Evolutionary conservation across 2,888 invertebrate genomes (phyloP).

Genomic region (Idaea dimidiata): DNA sequence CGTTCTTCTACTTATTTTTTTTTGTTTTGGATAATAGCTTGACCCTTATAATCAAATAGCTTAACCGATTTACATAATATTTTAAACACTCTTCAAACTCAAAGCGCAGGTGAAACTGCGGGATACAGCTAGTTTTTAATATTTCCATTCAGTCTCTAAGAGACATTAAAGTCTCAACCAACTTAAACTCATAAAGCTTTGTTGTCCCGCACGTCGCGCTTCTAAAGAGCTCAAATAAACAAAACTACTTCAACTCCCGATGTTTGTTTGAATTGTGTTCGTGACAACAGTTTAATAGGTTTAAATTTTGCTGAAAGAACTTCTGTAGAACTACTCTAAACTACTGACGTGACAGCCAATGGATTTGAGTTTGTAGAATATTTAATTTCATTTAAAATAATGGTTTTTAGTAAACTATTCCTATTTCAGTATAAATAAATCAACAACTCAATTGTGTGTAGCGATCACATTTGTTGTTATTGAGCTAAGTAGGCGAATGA

Average conservation of each 20-base stretch:
- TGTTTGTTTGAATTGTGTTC: conserved; percentile 6
- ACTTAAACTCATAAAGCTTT: conserved; percentile 25
- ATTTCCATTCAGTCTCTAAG: conserved; percentile 9
- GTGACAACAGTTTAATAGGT: conserved; percentile 27
- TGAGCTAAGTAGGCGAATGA: too few species aligned
- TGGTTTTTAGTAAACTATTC: neutral
- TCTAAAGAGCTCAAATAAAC: conserved; percentile 37
- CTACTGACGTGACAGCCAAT: neutral
- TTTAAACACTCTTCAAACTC: neutral
- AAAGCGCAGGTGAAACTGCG: too few species aligned
- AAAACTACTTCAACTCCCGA: conserved; percentile 33
- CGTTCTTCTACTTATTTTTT: too few species aligned
- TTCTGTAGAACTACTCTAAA: neutral
- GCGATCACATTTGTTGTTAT: too few species aligned
- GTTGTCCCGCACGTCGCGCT: conserved; percentile 30
- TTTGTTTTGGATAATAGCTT: too few species aligned
- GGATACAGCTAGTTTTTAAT: too few species aligned
- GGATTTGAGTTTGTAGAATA: neutral
- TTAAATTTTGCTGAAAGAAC: conserved; percentile 25
- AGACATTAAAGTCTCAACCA: conserved; percentile 12
- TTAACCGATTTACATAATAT: too few species aligned
- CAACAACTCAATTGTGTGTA: too few species aligned
- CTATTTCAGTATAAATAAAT: too few species aligned
- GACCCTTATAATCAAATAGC: too few species aligned
- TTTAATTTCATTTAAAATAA: neutral